A percentile compares a stretch with the other conserved stretches of the same genome.
These are phyloP conservation scores for Xylocopa sonorina DNA, from an alignment of 1,140 invertebrate genomes.

Conservation along the genomic window DNA sequence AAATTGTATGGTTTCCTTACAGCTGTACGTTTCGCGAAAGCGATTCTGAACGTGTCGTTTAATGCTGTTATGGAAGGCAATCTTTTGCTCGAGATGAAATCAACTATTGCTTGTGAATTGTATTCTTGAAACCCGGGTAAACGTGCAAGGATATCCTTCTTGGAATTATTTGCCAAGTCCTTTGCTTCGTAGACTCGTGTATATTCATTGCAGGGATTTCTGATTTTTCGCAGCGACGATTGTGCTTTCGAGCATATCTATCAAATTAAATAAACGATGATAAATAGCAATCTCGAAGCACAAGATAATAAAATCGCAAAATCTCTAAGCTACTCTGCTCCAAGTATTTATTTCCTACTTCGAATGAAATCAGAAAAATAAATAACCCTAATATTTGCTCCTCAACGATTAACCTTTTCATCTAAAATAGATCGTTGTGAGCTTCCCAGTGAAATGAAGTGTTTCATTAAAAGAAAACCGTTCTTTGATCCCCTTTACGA, in stretches of 20 bases:
- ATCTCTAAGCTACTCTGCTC: too few species aligned
- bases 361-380: too few species aligned
- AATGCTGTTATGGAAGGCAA: neutral
- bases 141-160: neutral
- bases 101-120: neutral
- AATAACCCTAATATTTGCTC: neutral
- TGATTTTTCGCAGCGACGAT: neutral
- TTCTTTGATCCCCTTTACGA: neutral
- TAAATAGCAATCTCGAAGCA: neutral
- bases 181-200: neutral
- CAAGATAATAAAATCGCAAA: too few species aligned
- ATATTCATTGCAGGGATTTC: neutral
- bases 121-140: neutral
- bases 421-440: neutral
- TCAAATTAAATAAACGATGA: neutral
- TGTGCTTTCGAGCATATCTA: slow-evolving; percentile 27
- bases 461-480: neutral
- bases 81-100: neutral
- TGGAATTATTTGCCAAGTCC: neutral
- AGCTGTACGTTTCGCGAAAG: neutral
- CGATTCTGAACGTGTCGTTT: neutral
- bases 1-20: neutral
- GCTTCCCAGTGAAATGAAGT: neutral
- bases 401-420: neutral
- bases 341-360: too few species aligned